phyloP scores from a whole-genome alignment of 30 jellyfish, hydroid and myxozoan species.

The Mastigias papua region DNA sequence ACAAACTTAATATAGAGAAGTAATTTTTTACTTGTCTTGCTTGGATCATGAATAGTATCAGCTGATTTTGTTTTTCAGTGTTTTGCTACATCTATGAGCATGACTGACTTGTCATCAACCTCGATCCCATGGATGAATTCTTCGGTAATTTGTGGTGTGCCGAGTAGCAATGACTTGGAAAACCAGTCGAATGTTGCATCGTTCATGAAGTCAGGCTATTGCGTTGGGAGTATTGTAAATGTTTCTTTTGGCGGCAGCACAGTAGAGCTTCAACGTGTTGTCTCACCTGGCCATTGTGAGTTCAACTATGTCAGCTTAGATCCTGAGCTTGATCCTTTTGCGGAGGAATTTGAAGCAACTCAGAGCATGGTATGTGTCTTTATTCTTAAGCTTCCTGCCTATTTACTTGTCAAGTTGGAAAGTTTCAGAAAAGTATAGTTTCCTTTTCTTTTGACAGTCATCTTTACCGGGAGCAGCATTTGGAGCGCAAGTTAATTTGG shows the following conservation, averaged over 20 bases:
- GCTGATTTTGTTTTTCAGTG: slow-evolving; percentile 44
- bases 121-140: slow-evolving; percentile 94
- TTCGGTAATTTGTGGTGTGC: slow-evolving; percentile 74
- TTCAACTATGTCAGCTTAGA: slow-evolving; percentile 91
- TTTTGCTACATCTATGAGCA: slow-evolving; percentile 79
- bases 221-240: slow-evolving; percentile 90
- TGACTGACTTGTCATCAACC: slow-evolving; percentile 79
- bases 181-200: slow-evolving; percentile 67
- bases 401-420: too few relatives aligned
- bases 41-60: too few relatives aligned
- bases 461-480: slow-evolving; percentile 9
- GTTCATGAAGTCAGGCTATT: slow-evolving; percentile 81
- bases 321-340: slow-evolving; percentile 96
- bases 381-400: too few relatives aligned
- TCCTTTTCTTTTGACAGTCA: not conserved
- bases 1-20: too few relatives aligned
- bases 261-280: slow-evolving; percentile 89
- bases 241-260: slow-evolving; percentile 81
- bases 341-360: slow-evolving; percentile 90
- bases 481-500: slow-evolving; percentile 55
- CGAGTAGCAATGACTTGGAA: slow-evolving; percentile 25
- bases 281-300: slow-evolving; percentile 90
- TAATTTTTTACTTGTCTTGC: too few relatives aligned
- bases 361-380: slow-evolving; percentile 46
- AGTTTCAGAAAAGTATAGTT: too few relatives aligned